Conservation (phyloP, 2,888 invertebrate genomes). For the Drosophila multiciliata region DNA sequence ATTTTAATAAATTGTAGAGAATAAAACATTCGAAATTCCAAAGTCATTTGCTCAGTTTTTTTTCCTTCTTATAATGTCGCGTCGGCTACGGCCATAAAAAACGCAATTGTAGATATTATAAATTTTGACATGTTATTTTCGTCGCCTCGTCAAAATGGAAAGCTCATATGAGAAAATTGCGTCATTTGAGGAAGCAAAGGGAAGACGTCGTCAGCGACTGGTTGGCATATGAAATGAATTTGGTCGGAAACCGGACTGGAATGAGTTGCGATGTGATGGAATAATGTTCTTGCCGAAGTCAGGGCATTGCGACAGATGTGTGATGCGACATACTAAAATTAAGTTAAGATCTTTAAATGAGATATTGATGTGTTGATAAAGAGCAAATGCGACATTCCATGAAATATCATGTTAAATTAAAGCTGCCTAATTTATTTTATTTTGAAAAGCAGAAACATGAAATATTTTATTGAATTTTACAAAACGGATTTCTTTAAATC, state of each 20-base stretch:
- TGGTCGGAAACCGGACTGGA: constrained; percentile 15
- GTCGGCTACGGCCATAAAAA: constrained; percentile 60
- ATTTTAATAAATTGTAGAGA: background rate
- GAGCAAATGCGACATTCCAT: background rate
- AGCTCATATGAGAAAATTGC: constrained; percentile 52
- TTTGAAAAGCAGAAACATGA: no score
- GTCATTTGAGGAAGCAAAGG: constrained; percentile 35
- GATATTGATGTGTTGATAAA: constrained; percentile 28
- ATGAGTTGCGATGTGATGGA: constrained; percentile 46
- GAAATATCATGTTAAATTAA: background rate
- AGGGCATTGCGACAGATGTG: constrained; percentile 40
- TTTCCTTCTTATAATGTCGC: constrained; percentile 28
- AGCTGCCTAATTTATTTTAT: no score
- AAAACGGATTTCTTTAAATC: background rate
- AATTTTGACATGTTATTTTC: constrained; percentile 79
- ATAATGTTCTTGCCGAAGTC: constrained; percentile 18
- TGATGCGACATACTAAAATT: constrained; percentile 43
- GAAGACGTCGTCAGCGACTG: constrained; percentile 17
- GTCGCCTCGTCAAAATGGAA: constrained; percentile 70
- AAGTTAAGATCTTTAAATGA: constrained; percentile 41
- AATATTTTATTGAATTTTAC: background rate
- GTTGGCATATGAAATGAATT: constrained; percentile 57
- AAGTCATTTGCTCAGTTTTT: constrained; percentile 2
- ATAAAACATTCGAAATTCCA: constrained; percentile 1
- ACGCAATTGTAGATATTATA: constrained; percentile 76